Evolutionary conservation across 2,113 vertebrate species (phyloP).

Genomic region (Toxostoma redivivum): DNA sequence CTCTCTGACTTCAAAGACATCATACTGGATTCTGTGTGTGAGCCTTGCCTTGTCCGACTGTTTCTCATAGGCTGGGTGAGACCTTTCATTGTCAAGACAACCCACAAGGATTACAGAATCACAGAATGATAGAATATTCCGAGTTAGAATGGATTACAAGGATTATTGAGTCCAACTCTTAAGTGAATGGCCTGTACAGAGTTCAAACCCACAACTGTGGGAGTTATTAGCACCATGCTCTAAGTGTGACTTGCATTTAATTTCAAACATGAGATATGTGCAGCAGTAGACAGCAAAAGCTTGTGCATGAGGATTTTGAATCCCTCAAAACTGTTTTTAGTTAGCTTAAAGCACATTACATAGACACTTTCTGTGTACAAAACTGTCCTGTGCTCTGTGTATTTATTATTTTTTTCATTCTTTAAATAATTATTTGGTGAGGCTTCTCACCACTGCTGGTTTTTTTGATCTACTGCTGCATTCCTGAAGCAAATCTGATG

Average conservation of each 20-base stretch:
- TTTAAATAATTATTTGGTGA: background rate
- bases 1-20: background rate
- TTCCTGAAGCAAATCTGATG: background rate
- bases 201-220: background rate
- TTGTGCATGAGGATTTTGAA: background rate
- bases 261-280: background rate
- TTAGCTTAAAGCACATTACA: background rate
- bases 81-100: background rate
- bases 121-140: background rate
- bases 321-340: background rate
- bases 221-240: background rate
- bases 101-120: background rate
- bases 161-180: background rate
- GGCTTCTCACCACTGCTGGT: background rate
- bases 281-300: background rate
- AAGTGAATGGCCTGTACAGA: background rate
- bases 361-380: background rate
- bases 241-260: background rate
- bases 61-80: background rate
- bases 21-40: background rate
- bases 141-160: background rate
- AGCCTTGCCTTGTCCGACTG: background rate
- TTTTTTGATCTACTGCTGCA: background rate
- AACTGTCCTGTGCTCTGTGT: background rate
- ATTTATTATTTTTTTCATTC: background rate